Conservation (phyloP, 2,888 invertebrate genomes). For the Lymantria monacha region DNA sequence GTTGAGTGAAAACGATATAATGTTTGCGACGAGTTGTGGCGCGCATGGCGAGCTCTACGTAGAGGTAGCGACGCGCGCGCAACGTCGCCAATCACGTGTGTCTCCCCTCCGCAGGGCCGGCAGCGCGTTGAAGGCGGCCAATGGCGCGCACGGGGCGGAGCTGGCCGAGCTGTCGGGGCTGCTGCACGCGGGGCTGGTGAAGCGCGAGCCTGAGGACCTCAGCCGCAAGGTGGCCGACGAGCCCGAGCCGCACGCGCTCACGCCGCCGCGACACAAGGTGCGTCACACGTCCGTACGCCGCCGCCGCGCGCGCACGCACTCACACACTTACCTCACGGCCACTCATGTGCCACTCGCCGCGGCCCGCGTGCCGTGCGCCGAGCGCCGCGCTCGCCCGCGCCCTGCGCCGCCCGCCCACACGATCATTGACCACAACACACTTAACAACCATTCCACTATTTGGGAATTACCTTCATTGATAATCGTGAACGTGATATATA, state of each 20-base stretch:
- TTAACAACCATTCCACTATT: constrained; percentile 50
- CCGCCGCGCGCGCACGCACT: constrained; percentile 81
- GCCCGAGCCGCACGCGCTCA: constrained; percentile 83
- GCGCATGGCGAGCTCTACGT: constrained; percentile 55
- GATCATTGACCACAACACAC: constrained; percentile 73
- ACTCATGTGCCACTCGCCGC: constrained; percentile 61
- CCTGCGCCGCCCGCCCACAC: constrained; percentile 82
- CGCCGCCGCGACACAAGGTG: constrained; percentile 85
- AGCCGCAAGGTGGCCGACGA: constrained; percentile 86
- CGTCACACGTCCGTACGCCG: constrained; percentile 80
- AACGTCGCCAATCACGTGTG: constrained; percentile 70
- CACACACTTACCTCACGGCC: constrained; percentile 77
- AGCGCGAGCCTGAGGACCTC: constrained; percentile 91
- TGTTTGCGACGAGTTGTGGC: constrained; percentile 46
- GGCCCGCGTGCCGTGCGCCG: constrained; percentile 57
- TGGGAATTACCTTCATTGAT: constrained; percentile 51
- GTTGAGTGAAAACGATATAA: constrained; percentile 50
- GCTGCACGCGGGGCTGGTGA: constrained; percentile 86
- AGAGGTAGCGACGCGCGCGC: constrained; percentile 63
- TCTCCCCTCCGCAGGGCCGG: constrained; percentile 85
- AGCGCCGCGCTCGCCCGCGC: constrained; percentile 84
- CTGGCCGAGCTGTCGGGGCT: constrained; percentile 84
- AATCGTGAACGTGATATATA: constrained; percentile 64
- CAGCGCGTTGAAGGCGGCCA: constrained; percentile 84
- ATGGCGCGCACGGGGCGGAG: constrained; percentile 87